Base-by-base conservation (phyloP, 2,797 vertebrate genomes). In the Syngnathus rostellatus region DNA sequence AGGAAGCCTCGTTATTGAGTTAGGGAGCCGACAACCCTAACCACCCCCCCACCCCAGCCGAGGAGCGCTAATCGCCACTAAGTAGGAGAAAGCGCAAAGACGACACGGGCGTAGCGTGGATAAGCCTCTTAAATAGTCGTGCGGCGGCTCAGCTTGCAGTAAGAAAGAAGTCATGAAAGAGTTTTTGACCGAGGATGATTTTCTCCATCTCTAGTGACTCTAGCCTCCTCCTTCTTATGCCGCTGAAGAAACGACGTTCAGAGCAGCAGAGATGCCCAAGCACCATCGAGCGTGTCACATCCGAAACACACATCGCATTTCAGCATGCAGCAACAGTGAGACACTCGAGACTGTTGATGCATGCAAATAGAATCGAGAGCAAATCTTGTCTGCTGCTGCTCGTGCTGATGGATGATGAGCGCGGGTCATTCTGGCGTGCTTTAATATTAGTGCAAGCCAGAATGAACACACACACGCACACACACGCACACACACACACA, bases 31-130 rank as follows among this genome's bases (percentile, higher is more conserved):
- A 10, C 51, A 21, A n/a, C 37, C 58, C 37, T 23, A 23, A 23
- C 23, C 23, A 23, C 23, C 23, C 23, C 23, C 23, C 23, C 23
- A 23, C 14, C 14, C 5, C 8, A 3, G 10, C 61, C 14, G 53
- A 51, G 31, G 31, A 31, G 31, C 55, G 51, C 39, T 68, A 78
- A 74, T 46, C 67, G 53, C 11, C 12, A 61, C 12, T 50, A 40
- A 58, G 62, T 45, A 50, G 12, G 31, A 51, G 48, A 55, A 71
- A 53, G 41, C 21, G 21, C 19, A 6, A 62, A 67, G 71, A 81
- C 6, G 6, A 65, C 53, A 59, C 41, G 66, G 62, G 31, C 31
- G 21, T 6, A 67, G 50, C 7, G 8, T 57, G 53, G 65, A 66
- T 78, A 70, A 76, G 59, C 17, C 31, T 31, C 31, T 31, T 48